Evolutionary conservation across 1,140 invertebrate genomes (phyloP).

Genomic region (Venturia canescens): DNA sequence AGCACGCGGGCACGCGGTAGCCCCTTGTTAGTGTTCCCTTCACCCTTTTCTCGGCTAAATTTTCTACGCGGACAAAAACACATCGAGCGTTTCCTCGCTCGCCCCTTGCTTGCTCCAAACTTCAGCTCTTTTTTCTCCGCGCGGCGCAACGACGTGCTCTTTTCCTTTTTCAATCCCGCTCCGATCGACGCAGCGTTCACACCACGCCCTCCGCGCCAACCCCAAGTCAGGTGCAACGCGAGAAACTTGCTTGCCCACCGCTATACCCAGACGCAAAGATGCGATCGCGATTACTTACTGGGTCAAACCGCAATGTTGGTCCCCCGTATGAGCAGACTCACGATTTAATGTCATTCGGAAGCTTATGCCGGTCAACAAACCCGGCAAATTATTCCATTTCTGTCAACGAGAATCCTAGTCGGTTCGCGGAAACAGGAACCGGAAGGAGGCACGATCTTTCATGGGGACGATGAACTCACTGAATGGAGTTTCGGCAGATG

Average conservation of each 20-base stretch:
- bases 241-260: neutral
- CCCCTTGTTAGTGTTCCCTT: neutral
- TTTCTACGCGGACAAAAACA: neutral
- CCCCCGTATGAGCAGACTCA: neutral
- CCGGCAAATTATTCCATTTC: too few species aligned
- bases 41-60: neutral
- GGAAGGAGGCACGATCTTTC: too few species aligned
- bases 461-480: too few species aligned
- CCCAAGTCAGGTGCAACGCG: conserved; percentile 2
- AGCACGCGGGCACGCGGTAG: neutral
- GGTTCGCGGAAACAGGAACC: too few species aligned
- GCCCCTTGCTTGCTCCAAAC: neutral
- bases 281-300: neutral
- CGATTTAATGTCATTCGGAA: neutral
- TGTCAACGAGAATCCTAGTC: too few species aligned
- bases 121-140: neutral
- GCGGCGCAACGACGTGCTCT: too few species aligned
- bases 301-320: neutral
- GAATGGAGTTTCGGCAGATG: too few species aligned
- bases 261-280: neutral
- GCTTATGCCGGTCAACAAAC: neutral
- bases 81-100: neutral
- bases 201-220: neutral
- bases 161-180: neutral
- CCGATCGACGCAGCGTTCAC: neutral